Conservation (phyloP, 2,113 vertebrate species). For the Psettodes erumei region DNA sequence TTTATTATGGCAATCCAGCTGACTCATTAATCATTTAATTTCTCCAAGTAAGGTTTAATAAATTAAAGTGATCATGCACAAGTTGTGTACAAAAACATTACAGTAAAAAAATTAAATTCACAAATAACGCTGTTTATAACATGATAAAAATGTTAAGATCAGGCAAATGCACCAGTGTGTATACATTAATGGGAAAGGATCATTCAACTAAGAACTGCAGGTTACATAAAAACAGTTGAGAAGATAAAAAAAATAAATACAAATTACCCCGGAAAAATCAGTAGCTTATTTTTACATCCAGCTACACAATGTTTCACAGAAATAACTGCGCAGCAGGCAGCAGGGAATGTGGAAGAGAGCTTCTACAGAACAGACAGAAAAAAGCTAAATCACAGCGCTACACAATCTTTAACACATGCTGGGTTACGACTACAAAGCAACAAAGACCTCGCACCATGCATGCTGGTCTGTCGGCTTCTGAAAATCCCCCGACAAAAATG, state of each 20-base stretch:
- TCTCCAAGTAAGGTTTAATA: constrained; percentile 95
- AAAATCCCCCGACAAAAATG: constrained; percentile 91
- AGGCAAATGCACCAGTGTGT: constrained; percentile 83
- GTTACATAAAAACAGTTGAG: constrained; percentile 67
- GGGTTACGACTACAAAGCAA: constrained; percentile 86
- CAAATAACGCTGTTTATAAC: constrained; percentile 83
- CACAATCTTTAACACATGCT: constrained; percentile 88
- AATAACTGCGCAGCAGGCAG: constrained; percentile 74
- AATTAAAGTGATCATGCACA: constrained; percentile 96
- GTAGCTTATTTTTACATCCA: constrained; percentile 80
- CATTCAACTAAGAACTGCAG: constrained; percentile 55
- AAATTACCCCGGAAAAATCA: constrained; percentile 71
- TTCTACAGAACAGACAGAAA: constrained; percentile 81
- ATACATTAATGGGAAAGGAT: constrained; percentile 81
- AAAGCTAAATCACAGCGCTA: constrained; percentile 86
- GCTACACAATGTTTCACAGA: constrained; percentile 78
- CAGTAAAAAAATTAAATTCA: constrained; percentile 85
- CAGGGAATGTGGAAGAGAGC: constrained; percentile 74
- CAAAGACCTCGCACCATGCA: constrained; percentile 82
- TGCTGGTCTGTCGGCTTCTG: constrained; percentile 80
- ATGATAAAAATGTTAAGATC: constrained; percentile 83
- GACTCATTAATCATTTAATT: constrained; percentile 55
- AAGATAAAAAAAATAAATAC: constrained; percentile 79
- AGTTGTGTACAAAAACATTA: constrained; percentile 91
- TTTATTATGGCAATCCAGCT: constrained; percentile 38